A percentile compares a stretch with the other conserved stretches of the same genome.
Conservation (phyloP, 2,888 invertebrate species). For the Oligia strigilis region DNA sequence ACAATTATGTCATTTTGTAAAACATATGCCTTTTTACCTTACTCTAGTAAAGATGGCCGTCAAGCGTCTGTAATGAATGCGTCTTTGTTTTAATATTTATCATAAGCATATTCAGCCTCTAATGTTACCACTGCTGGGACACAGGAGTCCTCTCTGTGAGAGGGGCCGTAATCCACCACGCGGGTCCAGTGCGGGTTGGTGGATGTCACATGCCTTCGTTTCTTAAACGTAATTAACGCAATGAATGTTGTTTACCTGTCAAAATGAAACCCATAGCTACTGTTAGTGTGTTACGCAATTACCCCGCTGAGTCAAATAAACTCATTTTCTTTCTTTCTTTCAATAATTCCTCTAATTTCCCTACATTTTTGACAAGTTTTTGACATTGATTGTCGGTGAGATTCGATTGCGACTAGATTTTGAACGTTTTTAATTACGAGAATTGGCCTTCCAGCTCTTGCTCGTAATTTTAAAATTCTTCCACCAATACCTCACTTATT, state of each 20-base stretch:
- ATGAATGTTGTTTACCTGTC: too few species aligned
- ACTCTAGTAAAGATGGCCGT: constrained; percentile 35
- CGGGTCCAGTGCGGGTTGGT: neutral
- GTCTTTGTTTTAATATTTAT: neutral
- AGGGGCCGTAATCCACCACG: neutral
- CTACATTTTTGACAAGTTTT: too few species aligned
- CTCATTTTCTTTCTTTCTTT: too few species aligned
- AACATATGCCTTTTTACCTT: constrained; percentile 48
- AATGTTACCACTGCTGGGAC: neutral
- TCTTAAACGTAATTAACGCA: too few species aligned
- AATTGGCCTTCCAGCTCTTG: neutral
- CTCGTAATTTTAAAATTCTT: neutral
- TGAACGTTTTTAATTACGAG: neutral
- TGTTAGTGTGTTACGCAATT: too few species aligned
- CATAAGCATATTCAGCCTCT: neutral
- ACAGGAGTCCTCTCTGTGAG: neutral
- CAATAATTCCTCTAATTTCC: too few species aligned
- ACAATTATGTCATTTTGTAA: constrained; percentile 55
- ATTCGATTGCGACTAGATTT: too few species aligned
- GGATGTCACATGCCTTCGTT: neutral
- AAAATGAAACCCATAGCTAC: too few species aligned
- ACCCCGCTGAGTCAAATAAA: too few species aligned
- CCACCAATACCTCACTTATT: neutral
- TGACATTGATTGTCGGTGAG: too few species aligned
- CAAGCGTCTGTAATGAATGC: neutral